phyloP scores from a whole-genome alignment of 2,113 vertebrate genomes.

The Grammomys surdaster region DNA sequence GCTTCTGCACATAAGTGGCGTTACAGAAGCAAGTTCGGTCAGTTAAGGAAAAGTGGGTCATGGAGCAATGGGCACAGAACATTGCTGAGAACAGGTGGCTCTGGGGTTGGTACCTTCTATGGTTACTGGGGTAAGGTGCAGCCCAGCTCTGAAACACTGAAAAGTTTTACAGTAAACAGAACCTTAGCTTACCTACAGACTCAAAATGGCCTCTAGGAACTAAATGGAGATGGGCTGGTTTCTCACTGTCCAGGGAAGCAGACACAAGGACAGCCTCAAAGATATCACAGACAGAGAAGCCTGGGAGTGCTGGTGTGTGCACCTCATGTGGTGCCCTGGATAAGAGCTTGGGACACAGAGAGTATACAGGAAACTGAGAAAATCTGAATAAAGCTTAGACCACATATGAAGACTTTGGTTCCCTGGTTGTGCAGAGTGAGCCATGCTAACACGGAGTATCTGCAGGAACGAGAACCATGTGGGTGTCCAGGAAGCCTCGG shows the following conservation, averaged over 20 bases:
- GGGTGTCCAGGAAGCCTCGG: background rate
- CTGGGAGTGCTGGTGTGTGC: background rate
- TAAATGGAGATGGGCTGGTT: background rate
- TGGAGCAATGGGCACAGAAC: background rate
- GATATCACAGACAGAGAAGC: background rate
- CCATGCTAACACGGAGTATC: background rate
- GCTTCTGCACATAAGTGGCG: background rate
- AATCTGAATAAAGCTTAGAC: background rate
- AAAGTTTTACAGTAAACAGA: background rate
- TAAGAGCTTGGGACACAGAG: background rate
- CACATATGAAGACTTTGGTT: background rate
- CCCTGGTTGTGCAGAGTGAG: background rate
- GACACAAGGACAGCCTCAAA: background rate
- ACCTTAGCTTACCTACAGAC: background rate
- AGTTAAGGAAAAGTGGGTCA: background rate
- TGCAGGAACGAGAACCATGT: background rate
- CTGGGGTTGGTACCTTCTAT: background rate
- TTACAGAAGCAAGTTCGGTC: background rate
- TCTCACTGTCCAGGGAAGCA: background rate
- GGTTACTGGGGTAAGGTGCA: background rate
- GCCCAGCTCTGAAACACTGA: background rate
- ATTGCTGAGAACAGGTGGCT: background rate
- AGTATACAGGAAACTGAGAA: background rate
- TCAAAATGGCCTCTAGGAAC: background rate
- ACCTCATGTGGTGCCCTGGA: fast-evolving